Evolutionary conservation across 2,888 invertebrate species (phyloP).

Genomic region (Ormyrus labotus): DNA sequence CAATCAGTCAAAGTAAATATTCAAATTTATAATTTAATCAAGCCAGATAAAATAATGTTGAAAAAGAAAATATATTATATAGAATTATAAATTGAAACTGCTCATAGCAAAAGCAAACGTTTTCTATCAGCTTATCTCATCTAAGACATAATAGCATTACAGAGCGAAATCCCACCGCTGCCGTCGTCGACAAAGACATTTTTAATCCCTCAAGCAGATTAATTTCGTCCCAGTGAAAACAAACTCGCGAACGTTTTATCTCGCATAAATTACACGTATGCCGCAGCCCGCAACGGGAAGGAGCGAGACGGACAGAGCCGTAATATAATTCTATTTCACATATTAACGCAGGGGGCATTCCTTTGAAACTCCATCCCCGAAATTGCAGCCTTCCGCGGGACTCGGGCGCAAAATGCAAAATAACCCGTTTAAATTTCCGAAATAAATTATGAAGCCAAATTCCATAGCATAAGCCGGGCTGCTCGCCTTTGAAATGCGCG

Average conservation of each 20-base stretch:
- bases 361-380: constrained; percentile 53
- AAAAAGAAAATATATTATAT: too few relatives aligned
- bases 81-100: too few relatives aligned
- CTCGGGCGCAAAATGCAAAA: constrained; percentile 50
- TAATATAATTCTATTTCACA: constrained; percentile 55
- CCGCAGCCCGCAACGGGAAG: not conserved
- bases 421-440: constrained; percentile 56
- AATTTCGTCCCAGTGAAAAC: constrained; percentile 36
- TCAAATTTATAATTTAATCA: too few relatives aligned
- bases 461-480: not conserved
- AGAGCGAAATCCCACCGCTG: constrained; percentile 7
- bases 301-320: constrained; percentile 10
- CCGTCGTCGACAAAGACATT: constrained; percentile 17
- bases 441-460: constrained; percentile 54
- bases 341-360: constrained; percentile 46
- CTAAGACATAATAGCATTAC: constrained; percentile 3
- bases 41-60: too few relatives aligned
- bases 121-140: not conserved
- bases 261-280: constrained; percentile 45
- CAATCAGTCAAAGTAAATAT: too few relatives aligned
- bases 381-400: constrained; percentile 38
- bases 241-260: constrained; percentile 42
- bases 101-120: too few relatives aligned
- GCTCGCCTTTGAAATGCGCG: constrained; percentile 38
- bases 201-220: constrained; percentile 46